phyloP scores from a whole-genome alignment of 2,797 vertebrate genomes.

The Spea hammondii region DNA sequence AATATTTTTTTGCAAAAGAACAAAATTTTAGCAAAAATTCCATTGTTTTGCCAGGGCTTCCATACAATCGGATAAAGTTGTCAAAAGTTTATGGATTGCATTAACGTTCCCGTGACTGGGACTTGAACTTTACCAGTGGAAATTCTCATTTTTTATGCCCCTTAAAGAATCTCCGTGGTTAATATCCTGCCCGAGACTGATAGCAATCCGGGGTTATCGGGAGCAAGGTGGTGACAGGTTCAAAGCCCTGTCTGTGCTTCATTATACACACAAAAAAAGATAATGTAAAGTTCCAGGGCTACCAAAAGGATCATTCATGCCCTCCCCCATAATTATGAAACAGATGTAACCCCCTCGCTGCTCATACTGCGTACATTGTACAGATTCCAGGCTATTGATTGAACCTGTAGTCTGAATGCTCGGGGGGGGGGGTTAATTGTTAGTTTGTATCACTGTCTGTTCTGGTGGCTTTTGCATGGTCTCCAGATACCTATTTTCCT shows the following conservation, averaged over 20 bases:
- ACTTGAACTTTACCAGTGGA: background rate
- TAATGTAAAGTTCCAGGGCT: background rate
- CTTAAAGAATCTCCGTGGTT: background rate
- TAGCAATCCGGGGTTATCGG: conserved; percentile 31
- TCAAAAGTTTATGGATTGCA: too few relatives aligned
- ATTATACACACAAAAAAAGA: background rate
- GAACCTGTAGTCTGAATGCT: background rate
- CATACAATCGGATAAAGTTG: too few relatives aligned
- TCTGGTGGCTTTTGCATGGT: too few relatives aligned
- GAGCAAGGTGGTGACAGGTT: conserved; percentile 28
- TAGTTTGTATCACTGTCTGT: too few relatives aligned
- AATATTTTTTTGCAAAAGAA: too few relatives aligned
- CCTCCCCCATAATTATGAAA: background rate
- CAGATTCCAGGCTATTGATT: background rate
- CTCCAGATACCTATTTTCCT: too few relatives aligned
- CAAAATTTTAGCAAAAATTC: too few relatives aligned
- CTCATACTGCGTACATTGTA: background rate
- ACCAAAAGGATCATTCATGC: background rate
- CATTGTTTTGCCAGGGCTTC: too few relatives aligned
- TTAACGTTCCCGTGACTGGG: too few relatives aligned
- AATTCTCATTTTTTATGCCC: background rate
- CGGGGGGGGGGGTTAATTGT: too few relatives aligned
- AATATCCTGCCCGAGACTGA: background rate
- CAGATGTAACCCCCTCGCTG: background rate
- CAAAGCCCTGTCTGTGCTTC: background rate